phyloP scores from a whole-genome alignment of 2,888 invertebrate genomes.

The Pomacea canaliculata region DNA sequence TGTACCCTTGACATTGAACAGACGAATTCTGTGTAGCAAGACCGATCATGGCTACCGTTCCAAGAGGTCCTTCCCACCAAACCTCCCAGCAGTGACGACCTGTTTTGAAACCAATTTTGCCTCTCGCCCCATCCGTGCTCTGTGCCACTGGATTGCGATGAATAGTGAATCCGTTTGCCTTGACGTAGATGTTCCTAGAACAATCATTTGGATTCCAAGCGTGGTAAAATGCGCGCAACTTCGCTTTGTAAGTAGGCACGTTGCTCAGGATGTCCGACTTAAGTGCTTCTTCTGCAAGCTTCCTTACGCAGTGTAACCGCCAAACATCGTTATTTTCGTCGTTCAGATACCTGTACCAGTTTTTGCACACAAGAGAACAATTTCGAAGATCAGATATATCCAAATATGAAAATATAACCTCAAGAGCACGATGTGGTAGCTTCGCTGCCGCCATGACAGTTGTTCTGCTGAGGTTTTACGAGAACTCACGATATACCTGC shows the following conservation, averaged over 20 bases:
- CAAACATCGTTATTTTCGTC: constrained; percentile 97
- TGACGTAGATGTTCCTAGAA: constrained; percentile 95
- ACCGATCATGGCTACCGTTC: constrained; percentile 96
- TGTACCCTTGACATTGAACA: constrained; percentile 94
- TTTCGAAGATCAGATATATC: constrained; percentile 87
- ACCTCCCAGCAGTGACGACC: constrained; percentile 98
- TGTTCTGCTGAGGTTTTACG: constrained; percentile 24
- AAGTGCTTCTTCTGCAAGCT: constrained; percentile 87
- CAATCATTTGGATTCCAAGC: constrained; percentile 98
- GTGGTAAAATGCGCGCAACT: constrained; percentile 88
- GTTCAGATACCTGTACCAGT: constrained; percentile 89
- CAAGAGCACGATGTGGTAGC: constrained; percentile 60
- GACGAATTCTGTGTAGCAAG: constrained; percentile 81
- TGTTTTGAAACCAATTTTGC: constrained; percentile 86
- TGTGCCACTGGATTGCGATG: constrained; percentile 99
- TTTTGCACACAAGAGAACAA: constrained; percentile 92
- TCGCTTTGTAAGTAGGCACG: constrained; percentile 91
- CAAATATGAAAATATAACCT: constrained; percentile 83
- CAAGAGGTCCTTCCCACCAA: constrained; percentile 97
- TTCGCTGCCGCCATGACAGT: constrained; percentile 59
- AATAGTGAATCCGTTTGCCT: constrained; percentile 95
- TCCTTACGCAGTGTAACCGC: constrained; percentile 88
- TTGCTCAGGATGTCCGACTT: constrained; percentile 92
- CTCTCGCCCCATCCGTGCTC: constrained; percentile 92
- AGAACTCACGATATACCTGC: constrained; percentile 22